A percentile compares a stretch with the other conserved stretches of the same genome.
These are phyloP conservation scores for Astyanax mexicanus DNA, from an alignment of 2,797 vertebrate species.

Conservation along the genomic window DNA sequence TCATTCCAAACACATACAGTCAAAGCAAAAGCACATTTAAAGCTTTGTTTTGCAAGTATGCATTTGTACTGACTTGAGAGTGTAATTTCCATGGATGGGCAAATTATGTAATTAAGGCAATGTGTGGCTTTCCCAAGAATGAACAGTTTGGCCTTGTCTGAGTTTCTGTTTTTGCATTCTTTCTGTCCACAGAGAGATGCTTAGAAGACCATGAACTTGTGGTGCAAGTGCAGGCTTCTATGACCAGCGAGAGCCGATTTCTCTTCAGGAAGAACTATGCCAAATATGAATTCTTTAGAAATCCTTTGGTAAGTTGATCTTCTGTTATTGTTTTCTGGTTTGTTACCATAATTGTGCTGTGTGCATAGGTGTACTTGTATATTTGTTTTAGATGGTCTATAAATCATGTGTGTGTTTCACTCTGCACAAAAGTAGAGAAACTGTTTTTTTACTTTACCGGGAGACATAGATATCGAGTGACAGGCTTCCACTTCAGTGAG, in stretches of 20 bases:
- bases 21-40: conserved; percentile 34
- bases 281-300: conserved; percentile 99
- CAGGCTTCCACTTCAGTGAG: conserved; percentile 43
- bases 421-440: conserved; percentile 20
- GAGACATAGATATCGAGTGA: conserved; percentile 40
- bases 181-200: conserved; percentile 85
- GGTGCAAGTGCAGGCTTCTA: conserved; percentile 90
- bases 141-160: conserved; percentile 14
- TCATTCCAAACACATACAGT: conserved; percentile 41
- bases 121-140: background rate
- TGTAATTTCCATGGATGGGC: background rate
- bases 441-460: conserved; percentile 34
- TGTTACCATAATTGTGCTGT: background rate
- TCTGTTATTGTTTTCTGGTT: no score
- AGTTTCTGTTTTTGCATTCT: background rate
- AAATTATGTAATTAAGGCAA: conserved; percentile 12
- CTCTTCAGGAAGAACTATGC: conserved; percentile 99
- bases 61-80: conserved; percentile 15
- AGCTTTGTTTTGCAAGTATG: conserved; percentile 32
- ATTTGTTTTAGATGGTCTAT: background rate
- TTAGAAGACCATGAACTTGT: conserved; percentile 97
- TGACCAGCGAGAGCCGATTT: conserved; percentile 94
- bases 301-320: conserved; percentile 83
- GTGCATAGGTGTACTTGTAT: background rate
- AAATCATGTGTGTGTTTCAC: no score